A percentile compares a stretch with the other conserved stretches of the same genome.
Conservation (phyloP, 2,797 vertebrate species). For the Hybognathus amarus region DNA sequence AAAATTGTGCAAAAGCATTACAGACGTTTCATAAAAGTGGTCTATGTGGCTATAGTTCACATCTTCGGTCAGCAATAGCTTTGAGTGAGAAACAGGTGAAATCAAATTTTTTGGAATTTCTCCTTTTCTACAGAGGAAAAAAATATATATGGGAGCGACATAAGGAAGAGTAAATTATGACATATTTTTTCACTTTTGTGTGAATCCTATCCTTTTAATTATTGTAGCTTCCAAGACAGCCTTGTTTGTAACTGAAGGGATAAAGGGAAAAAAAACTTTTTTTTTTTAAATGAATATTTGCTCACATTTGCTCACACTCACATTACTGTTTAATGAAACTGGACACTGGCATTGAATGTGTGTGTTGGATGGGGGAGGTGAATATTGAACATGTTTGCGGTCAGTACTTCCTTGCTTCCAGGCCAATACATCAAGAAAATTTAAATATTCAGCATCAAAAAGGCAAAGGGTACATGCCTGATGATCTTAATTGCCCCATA, state of each 20-base stretch:
- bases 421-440: conserved; percentile 73
- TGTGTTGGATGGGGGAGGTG: conserved; percentile 26
- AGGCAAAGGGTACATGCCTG: conserved; percentile 59
- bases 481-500: conserved; percentile 72
- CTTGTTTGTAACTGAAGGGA: conserved; percentile 11
- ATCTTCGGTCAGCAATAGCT: neutral
- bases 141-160: neutral
- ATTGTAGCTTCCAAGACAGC: neutral
- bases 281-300: neutral
- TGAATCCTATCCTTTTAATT: conserved; percentile 7
- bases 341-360: neutral
- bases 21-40: neutral
- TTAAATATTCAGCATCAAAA: conserved; percentile 73
- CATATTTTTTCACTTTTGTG: neutral
- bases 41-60: neutral
- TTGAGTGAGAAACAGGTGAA: neutral
- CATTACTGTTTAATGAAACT: conserved; percentile 22
- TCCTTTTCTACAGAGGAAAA: neutral
- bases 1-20: neutral
- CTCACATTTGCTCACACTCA: conserved; percentile 17
- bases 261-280: conserved; percentile 3
- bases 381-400: conserved; percentile 40
- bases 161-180: neutral
- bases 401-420: conserved; percentile 67
- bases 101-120: neutral